phyloP scores from a whole-genome alignment of 2,888 invertebrate genomes.

The Lepidochitona cinerea region DNA sequence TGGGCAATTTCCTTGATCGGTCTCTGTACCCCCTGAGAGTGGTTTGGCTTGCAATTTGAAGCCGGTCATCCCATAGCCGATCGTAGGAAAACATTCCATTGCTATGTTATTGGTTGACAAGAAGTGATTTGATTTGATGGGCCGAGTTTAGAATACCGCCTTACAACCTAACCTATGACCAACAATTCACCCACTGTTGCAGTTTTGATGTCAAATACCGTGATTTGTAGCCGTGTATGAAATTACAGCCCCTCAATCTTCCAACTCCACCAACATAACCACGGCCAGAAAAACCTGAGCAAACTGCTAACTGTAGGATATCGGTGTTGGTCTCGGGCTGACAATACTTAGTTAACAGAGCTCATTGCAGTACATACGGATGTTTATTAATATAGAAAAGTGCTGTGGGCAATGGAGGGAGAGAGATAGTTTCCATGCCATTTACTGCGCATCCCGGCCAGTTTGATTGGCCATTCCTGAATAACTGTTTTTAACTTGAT shows the following conservation, averaged over 20 bases:
- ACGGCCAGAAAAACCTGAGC: neutral
- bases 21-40: neutral
- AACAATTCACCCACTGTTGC: neutral
- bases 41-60: neutral
- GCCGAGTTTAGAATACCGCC: neutral
- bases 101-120: neutral
- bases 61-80: neutral
- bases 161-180: neutral
- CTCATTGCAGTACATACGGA: no score
- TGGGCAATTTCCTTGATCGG: slow-evolving; percentile 1
- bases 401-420: no score
- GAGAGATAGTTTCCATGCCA: no score
- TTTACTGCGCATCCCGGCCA: no score
- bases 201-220: neutral
- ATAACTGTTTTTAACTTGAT: slow-evolving; percentile 8
- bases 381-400: no score
- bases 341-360: neutral
- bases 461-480: no score
- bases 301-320: neutral
- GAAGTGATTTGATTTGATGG: slow-evolving; percentile 4
- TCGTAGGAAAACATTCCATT: neutral
- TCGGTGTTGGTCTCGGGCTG: neutral
- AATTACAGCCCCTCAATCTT: slow-evolving; percentile 7
- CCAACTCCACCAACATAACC: neutral
- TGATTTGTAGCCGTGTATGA: neutral